Percentiles rank a stretch among this genome's conserved stretches.
Evolutionary conservation across 2,797 vertebrate species (phyloP).

Genomic region (Micromesistius poutassou): DNA sequence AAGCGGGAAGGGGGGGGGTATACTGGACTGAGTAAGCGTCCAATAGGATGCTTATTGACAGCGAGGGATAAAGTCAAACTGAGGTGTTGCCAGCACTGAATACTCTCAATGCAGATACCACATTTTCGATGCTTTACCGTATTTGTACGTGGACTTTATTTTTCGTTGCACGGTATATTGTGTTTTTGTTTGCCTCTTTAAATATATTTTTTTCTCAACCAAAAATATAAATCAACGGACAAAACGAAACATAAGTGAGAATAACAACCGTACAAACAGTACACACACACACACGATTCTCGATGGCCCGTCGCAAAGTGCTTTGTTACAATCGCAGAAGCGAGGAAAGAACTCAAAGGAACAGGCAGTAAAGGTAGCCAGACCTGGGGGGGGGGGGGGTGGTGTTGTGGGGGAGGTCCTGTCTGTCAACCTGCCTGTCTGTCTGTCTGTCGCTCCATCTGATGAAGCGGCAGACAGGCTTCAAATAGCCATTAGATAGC

Average conservation of each 20-base stretch:
- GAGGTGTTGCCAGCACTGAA: conserved; percentile 22
- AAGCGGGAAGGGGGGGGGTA: conserved; percentile 40
- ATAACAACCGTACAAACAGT: conserved; percentile 63
- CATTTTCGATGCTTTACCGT: conserved; percentile 57
- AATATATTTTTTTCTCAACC: conserved; percentile 28
- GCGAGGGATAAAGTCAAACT: conserved; percentile 39
- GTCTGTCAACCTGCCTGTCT: conserved; percentile 26
- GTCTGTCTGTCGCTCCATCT: conserved; percentile 46
- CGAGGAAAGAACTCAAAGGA: conserved; percentile 43
- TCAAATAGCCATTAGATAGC: conserved; percentile 38
- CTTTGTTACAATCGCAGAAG: conserved; percentile 79
- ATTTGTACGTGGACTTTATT: conserved; percentile 60
- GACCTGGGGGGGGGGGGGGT: conserved; percentile 29
- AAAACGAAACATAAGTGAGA: conserved; percentile 64
- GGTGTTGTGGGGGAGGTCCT: conserved; percentile 49
- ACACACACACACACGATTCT: conserved; percentile 69
- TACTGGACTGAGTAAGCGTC: conserved; percentile 45
- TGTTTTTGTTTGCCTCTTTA: conserved; percentile 4
- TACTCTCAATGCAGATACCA: conserved; percentile 66
- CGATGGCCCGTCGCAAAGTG: conserved; percentile 80
- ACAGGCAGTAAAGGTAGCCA: conserved; percentile 61
- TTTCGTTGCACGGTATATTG: conserved; percentile 71
- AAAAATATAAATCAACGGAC: conserved; percentile 50
- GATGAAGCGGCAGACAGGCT: conserved; percentile 37
- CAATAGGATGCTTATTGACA: conserved; percentile 52